Evolutionary conservation across 37 sponge, comb jelly and placozoan species (phyloP), one percentile per base, ranked within the genome.

Genomic region (Halichondria panicea): DNA sequence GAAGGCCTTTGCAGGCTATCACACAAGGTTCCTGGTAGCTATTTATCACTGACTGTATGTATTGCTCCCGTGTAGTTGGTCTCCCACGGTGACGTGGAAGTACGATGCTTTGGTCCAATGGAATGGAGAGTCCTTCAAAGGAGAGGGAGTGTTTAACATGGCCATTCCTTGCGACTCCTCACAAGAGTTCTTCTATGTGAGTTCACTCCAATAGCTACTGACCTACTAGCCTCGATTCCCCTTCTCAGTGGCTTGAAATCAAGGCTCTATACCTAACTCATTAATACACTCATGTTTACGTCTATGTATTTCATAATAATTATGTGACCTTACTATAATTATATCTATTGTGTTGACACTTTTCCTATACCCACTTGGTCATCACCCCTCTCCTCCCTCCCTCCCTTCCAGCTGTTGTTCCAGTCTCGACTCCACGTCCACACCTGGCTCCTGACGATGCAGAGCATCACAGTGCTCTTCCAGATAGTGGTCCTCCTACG

Each of bases 131-230:
- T 71, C 65, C 31, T 88, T 88, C 71, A 74, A 52, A 54, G 93
- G 66, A 9, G 84, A 87, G 38, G 84, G 89, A 2, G 58, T 34
- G 33, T 73, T 77, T n/a, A 87, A 81, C 66, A 85, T 87, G 28
- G 84, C 93, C 64, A 80, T 87, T 30, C 93, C 93, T 33, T 87
- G 93, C 61, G 56, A 88, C 43, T 76, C 89, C 4, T 72, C 84
- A 24, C 93, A 92, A 36, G 88, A 87, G 66, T 75, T 66, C 37
- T 92, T 92, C 55, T 84, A 88, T 76, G 93, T 92, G 36, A 83
- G 87, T 64, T 37, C 2, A 48, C 52, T 21, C 57, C 65, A 55
- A 66, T 57, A 78, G 68, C 25, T 34, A 66, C 68, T 66, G 18
- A 43, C 56, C 70, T 42, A 78, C 68, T 53, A 13, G 28, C 61